phyloP scores from a whole-genome alignment of 1,140 invertebrate species.

The Bombus picipes region DNA sequence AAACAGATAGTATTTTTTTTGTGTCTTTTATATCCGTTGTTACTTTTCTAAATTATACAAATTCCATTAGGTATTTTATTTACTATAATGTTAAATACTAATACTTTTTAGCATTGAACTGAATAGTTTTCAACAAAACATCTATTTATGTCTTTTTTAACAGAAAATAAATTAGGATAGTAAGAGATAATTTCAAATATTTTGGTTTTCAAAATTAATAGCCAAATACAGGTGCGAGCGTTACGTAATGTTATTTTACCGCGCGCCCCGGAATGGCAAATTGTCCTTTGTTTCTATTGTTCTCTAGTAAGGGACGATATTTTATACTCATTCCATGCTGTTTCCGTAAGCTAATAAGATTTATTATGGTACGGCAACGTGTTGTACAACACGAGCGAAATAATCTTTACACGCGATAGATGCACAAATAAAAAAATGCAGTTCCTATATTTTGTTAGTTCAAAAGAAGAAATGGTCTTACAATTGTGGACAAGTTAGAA shows the following conservation, averaged over 20 bases:
- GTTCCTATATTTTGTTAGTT: neutral
- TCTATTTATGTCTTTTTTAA: neutral
- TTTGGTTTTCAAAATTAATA: neutral
- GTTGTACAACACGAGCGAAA: neutral
- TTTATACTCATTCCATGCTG: neutral
- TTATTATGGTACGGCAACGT: neutral
- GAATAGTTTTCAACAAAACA: neutral
- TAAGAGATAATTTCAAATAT: neutral
- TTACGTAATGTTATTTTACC: constrained; percentile 28
- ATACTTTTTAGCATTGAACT: neutral
- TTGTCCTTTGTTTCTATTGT: neutral
- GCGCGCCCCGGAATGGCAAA: neutral
- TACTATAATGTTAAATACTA: neutral
- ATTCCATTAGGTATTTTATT: neutral
- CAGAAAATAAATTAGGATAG: neutral
- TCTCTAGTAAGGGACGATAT: neutral
- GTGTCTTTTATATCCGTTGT: neutral
- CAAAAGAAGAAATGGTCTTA: neutral
- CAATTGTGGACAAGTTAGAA: neutral
- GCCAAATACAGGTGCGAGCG: neutral
- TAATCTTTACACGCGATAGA: no score
- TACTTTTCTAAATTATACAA: no score
- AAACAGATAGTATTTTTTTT: neutral
- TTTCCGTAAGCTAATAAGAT: neutral
- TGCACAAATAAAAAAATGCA: neutral